A percentile compares a stretch with the other conserved stretches of the same genome.
Evolutionary conservation across 2,888 invertebrate species (phyloP).

Genomic region (Athalia circularis): DNA sequence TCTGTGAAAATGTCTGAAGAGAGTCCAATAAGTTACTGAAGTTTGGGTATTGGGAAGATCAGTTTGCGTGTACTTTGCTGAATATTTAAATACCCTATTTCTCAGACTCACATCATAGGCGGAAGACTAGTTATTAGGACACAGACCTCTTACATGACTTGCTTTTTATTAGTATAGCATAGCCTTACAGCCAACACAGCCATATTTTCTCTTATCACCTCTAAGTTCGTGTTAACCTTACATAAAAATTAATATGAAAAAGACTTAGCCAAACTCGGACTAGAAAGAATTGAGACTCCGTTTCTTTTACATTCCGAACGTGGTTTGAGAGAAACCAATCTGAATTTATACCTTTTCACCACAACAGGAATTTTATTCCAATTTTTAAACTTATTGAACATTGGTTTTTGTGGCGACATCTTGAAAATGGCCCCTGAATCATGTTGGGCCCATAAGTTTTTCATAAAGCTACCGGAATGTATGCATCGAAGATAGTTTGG

Average conservation of each 20-base stretch:
- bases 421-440: constrained; percentile 28
- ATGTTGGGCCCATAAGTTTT: constrained; percentile 20
- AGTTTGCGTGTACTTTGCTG: neutral
- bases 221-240: constrained; percentile 37
- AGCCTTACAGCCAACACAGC: constrained; percentile 38
- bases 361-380: constrained; percentile 25
- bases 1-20: constrained; percentile 23
- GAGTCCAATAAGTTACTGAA: neutral
- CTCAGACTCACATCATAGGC: neutral
- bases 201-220: constrained; percentile 38
- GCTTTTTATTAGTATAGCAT: constrained; percentile 24
- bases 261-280: constrained; percentile 21
- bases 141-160: constrained; percentile 25
- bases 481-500: constrained; percentile 21
- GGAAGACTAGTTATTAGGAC: neutral
- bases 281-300: constrained; percentile 29
- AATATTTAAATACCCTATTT: constrained; percentile 17
- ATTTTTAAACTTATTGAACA: constrained; percentile 43
- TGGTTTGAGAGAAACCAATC: constrained; percentile 28
- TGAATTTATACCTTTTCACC: constrained; percentile 21
- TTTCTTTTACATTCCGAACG: constrained; percentile 20
- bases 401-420: constrained; percentile 46
- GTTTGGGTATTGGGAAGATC: constrained; percentile 9
- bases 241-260: constrained; percentile 26
- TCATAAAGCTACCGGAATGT: constrained; percentile 40